Evolutionary conservation across 2,113 vertebrate species (phyloP).

Genomic region (Platysternon megacephalum): DNA sequence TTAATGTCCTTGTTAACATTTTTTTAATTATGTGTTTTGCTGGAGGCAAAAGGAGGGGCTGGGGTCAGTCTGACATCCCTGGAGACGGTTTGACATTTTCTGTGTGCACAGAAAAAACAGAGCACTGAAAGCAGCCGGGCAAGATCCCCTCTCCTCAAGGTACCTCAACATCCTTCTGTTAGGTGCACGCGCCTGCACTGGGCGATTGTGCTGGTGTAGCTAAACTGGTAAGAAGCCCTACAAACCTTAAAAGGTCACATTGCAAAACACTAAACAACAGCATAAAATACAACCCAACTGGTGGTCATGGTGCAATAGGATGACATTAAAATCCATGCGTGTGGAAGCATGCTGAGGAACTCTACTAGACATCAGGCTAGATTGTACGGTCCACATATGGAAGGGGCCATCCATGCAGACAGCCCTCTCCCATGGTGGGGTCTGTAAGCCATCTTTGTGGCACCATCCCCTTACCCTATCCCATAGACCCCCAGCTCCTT

Average conservation of each 20-base stretch:
- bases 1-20: background rate
- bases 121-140: background rate
- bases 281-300: background rate
- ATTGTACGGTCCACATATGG: background rate
- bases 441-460: background rate
- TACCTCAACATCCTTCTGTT: background rate
- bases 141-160: background rate
- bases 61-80: background rate
- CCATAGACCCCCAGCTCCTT: background rate
- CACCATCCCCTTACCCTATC: background rate
- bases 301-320: background rate
- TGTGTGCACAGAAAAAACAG: background rate
- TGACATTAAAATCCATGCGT: background rate
- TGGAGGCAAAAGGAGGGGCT: background rate
- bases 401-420: fast-evolving
- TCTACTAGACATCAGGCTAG: background rate
- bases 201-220: background rate
- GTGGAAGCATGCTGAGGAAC: background rate
- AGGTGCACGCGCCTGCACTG: background rate
- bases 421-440: background rate
- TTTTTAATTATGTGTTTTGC: background rate
- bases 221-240: background rate
- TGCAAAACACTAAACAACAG: background rate
- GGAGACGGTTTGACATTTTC: background rate
- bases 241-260: background rate